Percentiles rank a stretch among this genome's conserved stretches.
Evolutionary conservation across 1,140 invertebrate genomes (phyloP).

Genomic region (Panulirus ornatus): DNA sequence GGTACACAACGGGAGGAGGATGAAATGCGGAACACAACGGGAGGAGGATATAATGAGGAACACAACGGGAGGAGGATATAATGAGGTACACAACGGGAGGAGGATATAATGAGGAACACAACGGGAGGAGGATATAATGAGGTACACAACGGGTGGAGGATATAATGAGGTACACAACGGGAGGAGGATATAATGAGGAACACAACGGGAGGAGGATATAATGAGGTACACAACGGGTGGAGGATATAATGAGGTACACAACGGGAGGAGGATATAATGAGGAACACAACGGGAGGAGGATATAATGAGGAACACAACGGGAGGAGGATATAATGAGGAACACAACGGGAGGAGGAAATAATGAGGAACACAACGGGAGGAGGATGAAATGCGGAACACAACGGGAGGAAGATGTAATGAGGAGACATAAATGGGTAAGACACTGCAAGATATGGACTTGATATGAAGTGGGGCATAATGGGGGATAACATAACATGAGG

Average conservation of each 20-base stretch:
- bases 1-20: not conserved
- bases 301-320: not conserved
- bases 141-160: not conserved
- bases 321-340: constrained; percentile 11
- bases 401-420: not conserved
- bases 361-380: not conserved
- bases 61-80: not conserved
- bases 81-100: not conserved
- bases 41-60: constrained; percentile 1
- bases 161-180: not conserved
- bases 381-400: not conserved
- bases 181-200: too few species aligned
- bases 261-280: not conserved
- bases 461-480: too few species aligned
- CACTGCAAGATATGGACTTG: too few species aligned
- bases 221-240: not conserved
- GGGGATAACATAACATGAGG: not conserved
- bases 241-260: not conserved
- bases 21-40: not conserved
- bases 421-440: too few species aligned
- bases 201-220: not conserved
- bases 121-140: not conserved
- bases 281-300: not conserved
- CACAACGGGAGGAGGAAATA: constrained; percentile 1
- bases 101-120: not conserved